Conservation (phyloP, 2,888 invertebrate species). For the Acrocera orbiculus region DNA sequence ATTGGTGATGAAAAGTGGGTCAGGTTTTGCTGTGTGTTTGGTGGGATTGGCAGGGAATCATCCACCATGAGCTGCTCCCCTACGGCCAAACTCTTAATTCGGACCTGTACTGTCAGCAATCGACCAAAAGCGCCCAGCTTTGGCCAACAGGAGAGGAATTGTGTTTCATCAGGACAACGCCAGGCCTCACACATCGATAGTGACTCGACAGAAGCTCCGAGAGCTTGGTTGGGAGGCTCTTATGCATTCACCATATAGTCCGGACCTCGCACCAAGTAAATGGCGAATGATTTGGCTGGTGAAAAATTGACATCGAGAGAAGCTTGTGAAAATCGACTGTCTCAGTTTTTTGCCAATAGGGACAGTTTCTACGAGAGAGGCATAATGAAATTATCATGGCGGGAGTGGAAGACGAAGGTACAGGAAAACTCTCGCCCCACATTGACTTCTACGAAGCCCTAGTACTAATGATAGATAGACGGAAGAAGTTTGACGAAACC, state of each 20-base stretch:
- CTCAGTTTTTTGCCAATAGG: constrained; percentile 14
- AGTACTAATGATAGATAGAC: constrained; percentile 4
- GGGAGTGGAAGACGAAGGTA: constrained; percentile 8
- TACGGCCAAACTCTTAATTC: no score
- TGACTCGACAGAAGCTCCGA: constrained; percentile 14
- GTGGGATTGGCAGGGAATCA: no score
- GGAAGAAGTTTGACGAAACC: constrained; percentile 2
- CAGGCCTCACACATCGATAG: constrained; percentile 7
- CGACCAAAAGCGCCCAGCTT: no score
- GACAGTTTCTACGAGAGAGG: constrained; percentile 12
- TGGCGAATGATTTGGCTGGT: constrained; percentile 14
- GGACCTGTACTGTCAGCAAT: no score
- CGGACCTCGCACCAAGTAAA: constrained; percentile 13
- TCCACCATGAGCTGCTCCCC: no score
- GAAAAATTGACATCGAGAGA: no score
- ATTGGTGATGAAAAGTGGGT: no score
- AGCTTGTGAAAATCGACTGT: constrained; percentile 13
- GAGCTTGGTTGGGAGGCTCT: constrained; percentile 16
- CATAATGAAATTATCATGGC: constrained; percentile 9
- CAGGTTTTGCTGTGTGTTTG: no score
- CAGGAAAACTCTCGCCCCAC: constrained; percentile 2
- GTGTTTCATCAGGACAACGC: no score
- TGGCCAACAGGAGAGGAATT: no score
- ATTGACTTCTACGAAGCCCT: constrained; percentile 1
- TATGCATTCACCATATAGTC: constrained; percentile 15